Base-by-base conservation (phyloP, 2,888 invertebrate species). In the Drosophila nigricruria region DNA sequence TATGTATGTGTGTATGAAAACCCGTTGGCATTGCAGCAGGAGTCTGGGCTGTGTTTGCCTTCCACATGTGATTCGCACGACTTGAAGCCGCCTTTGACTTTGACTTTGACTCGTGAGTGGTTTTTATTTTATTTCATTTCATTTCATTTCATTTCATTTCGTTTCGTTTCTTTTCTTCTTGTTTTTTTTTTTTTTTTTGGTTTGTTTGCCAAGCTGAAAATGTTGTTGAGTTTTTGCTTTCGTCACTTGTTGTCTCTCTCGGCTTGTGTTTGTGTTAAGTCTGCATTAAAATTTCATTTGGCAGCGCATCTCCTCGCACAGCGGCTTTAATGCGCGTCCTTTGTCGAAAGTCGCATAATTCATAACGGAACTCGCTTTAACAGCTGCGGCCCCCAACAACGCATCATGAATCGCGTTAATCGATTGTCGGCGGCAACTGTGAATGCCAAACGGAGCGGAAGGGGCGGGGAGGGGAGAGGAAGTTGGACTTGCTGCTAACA, bases 201-300 rank as follows among this genome's bases (percentile, higher is more conserved):
- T 59, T 30, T 36, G 30, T 20, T 36, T 36, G 53, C 47, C 66
- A 76, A 62, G 53, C 49, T 65, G 59, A 64, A 68, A 69, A 65
- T 79, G 56, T 81, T 79, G 79, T 84, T 76, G 79, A 68, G 66
- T 73, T 79, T 73, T 58, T 63, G 53, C 65, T 70, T 67, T 69
- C 47, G 47, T 47, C 50, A 36, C 42, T 32, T 53, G 57, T 54
- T 60, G 61, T 54, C 27, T 40, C 27, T 40, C 49, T 58, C 8
- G 38, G 60, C 58, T 34, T 49, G 43, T 56, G 65, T 40, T 54
- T 60, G 56, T 64, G 42, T 73, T 63, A 76, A 70, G 70, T 82
- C 77, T 72, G 80, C 85, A 82, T 85, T 72, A 79, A 67, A 73
- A 79, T 82, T 82, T 71, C 67, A 82, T 58, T 71, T 71, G 52